Evolutionary conservation across 2,888 invertebrate species (phyloP).

Genomic region (Diaphora mendica): DNA sequence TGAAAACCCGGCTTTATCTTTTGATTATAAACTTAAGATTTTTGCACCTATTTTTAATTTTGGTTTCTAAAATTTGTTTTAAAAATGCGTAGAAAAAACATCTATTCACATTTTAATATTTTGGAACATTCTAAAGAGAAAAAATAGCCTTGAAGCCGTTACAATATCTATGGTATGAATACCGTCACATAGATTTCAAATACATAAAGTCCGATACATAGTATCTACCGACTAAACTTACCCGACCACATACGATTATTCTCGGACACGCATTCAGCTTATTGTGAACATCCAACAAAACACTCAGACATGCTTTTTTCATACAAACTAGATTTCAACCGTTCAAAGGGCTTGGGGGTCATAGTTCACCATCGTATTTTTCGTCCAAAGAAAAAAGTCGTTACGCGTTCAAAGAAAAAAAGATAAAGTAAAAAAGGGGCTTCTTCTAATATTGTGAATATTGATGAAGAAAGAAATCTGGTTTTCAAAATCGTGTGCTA

Average conservation of each 20-base stretch:
- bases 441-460: constrained; percentile 85
- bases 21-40: no score
- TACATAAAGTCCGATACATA: constrained; percentile 25
- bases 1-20: no score
- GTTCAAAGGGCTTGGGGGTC: constrained; percentile 80
- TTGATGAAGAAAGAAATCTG: constrained; percentile 86
- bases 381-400: constrained; percentile 81
- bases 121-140: neutral
- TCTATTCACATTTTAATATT: neutral
- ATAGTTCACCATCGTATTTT: constrained; percentile 82
- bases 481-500: constrained; percentile 76
- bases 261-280: constrained; percentile 67
- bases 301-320: constrained; percentile 78
- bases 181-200: constrained; percentile 17
- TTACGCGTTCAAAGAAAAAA: constrained; percentile 73
- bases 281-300: constrained; percentile 63
- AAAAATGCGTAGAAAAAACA: neutral
- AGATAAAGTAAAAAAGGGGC: constrained; percentile 78
- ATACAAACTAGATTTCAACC: constrained; percentile 81
- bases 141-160: constrained; percentile 14
- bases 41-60: no score
- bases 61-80: no score
- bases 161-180: neutral
- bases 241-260: constrained; percentile 69
- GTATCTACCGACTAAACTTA: constrained; percentile 53